Evolutionary conservation across 2,888 invertebrate genomes (phyloP).

Genomic region (Herminia tarsipennalis): DNA sequence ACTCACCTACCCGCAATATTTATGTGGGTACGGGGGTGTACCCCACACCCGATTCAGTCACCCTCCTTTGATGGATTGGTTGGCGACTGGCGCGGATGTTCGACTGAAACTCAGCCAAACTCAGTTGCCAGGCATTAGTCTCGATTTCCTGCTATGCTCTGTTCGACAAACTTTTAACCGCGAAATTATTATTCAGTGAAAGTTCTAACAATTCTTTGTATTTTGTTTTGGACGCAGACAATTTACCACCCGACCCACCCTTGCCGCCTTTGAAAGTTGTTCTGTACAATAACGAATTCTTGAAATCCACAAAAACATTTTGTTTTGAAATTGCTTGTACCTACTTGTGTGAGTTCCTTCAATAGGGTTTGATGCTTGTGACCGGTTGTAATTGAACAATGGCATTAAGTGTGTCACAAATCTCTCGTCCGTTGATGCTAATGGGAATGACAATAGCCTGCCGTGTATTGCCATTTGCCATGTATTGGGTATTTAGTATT

Average conservation of each 20-base stretch:
- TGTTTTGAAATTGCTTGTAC: slow-evolving; percentile 16
- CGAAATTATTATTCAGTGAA: slow-evolving; percentile 80
- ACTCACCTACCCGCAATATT: slow-evolving; percentile 86
- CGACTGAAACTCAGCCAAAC: slow-evolving; percentile 78
- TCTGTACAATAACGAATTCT: slow-evolving; percentile 56
- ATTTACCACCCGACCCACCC: slow-evolving; percentile 50
- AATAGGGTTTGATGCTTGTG: slow-evolving; percentile 3
- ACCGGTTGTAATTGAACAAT: slow-evolving; percentile 8
- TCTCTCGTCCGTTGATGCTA: slow-evolving; percentile 30
- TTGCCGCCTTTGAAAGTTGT: slow-evolving; percentile 56
- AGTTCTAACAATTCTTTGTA: slow-evolving; percentile 77
- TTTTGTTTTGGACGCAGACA: slow-evolving; percentile 68
- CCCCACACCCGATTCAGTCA: slow-evolving; percentile 78
- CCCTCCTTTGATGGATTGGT: slow-evolving; percentile 86
- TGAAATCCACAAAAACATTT: slow-evolving; percentile 42
- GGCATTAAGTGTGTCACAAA: slow-evolving; percentile 22
- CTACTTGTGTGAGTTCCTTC: slow-evolving; percentile 8
- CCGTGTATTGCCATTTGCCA: slow-evolving; percentile 45
- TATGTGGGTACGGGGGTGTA: slow-evolving; percentile 81
- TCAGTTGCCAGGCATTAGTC: slow-evolving; percentile 72
- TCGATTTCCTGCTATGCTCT: slow-evolving; percentile 73
- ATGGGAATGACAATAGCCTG: slow-evolving; percentile 46
- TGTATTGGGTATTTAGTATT: slow-evolving; percentile 62
- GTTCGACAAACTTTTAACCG: slow-evolving; percentile 72
- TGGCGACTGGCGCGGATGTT: slow-evolving; percentile 82